phyloP scores from a whole-genome alignment of 2,888 invertebrate species.

The Suillia variegata region DNA sequence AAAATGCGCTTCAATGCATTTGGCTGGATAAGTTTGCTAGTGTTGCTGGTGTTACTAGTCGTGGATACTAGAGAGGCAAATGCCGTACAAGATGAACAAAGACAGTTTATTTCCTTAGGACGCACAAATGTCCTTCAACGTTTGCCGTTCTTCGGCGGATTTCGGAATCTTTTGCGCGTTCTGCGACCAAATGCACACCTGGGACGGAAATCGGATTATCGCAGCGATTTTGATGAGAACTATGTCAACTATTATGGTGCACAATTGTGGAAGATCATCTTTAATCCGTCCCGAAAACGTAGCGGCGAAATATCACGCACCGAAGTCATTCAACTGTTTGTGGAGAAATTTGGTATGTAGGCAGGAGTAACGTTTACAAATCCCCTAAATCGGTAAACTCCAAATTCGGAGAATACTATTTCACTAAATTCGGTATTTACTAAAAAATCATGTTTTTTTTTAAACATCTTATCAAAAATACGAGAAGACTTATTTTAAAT shows the following conservation, averaged over 20 bases:
- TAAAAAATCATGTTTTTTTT: no score
- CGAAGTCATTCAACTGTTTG: conserved; percentile 36
- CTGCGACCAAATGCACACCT: conserved; percentile 38
- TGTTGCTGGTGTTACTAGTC: neutral
- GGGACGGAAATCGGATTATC: conserved; percentile 44
- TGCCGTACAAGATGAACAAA: no score
- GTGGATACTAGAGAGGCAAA: no score
- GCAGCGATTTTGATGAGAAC: conserved; percentile 49
- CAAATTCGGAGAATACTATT: no score
- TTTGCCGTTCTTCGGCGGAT: conserved; percentile 47
- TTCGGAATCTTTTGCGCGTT: conserved; percentile 45
- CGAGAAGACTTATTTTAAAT: no score
- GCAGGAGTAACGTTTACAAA: neutral
- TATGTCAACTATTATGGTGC: conserved; percentile 50
- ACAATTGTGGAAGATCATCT: conserved; percentile 52
- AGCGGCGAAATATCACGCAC: conserved; percentile 28
- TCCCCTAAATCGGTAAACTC: neutral
- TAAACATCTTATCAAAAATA: no score
- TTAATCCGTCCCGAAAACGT: conserved; percentile 37
- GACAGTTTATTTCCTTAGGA: conserved; percentile 44
- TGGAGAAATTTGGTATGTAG: conserved; percentile 47
- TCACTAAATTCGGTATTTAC: no score
- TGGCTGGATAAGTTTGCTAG: neutral
- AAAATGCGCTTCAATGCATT: neutral
- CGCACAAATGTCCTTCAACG: conserved; percentile 58